Evolutionary conservation across 2,797 vertebrate species (phyloP), one percentile per base, ranked within the genome.

Genomic region (Stomatorhinus walkeri): DNA sequence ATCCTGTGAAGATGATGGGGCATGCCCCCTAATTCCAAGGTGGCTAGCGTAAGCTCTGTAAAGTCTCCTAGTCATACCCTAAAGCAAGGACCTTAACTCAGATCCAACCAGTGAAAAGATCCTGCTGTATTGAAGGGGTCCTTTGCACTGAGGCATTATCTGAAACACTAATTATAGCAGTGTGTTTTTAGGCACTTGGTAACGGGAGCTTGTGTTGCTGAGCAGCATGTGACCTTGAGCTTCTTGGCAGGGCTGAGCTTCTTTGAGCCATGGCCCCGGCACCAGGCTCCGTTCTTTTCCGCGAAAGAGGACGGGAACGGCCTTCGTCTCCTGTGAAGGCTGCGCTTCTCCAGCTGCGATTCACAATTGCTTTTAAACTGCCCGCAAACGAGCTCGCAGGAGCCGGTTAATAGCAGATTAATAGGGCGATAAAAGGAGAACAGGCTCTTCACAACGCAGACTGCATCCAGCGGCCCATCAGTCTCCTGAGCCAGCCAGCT

Each of bases 381-480:
- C 85, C 59, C 22, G 24, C 48, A 87, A 87, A 76, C 40, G 64
- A 36, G 83, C 64, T 16, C 1, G 16, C 43, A 52, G 85, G n/a
- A 68, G 61, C 43, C 24, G 43, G 84, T 68, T 64, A 76, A 86
- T 86, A 16, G 59, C 81, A 40, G 56, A 84, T 72, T 48, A 68
- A 61, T 72, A 83, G 61, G 22, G 24, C 59, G n/a, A 68, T 89
- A 68, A 89, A 88, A 36, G 48, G 22, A 83, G 54, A 46, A 64
- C 54, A 9, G 49, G 8, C 28, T 56, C 52, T 32, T 87, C 51
- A 87, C 32, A 9, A 40, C 28, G 16, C 46, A 51, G 83, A 54
- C 46, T 85, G 48, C 85, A 40, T 87, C 51, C 51, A 59, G 22
- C 8, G 14, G 12, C 32, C 49, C 85, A 56, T 56, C 56, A 56